Evolutionary conservation across 2,113 vertebrate species (phyloP), one percentile per base, ranked within the genome.

Genomic region (Nestor notabilis): DNA sequence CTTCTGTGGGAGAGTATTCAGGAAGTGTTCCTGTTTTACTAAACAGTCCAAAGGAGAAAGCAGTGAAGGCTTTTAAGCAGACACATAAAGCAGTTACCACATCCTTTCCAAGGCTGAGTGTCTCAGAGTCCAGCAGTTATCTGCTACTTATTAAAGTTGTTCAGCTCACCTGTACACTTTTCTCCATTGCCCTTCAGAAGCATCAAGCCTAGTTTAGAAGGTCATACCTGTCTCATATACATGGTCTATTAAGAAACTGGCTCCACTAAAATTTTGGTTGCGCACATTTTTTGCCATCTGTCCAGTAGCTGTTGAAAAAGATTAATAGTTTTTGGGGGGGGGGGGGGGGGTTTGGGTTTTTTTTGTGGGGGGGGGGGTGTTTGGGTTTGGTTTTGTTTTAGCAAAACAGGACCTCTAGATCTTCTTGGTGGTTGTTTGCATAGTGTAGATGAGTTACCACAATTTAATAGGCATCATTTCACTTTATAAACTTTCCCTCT

Each of bases 211-310:
- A 8, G 44, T 86, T 83, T 23, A 60, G 39, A 74, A 69, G 27
- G 5, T 21, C 12, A 19, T 43, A 7, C 14, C 24, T 28, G 10
- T 71, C 49, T 68, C 21, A 20, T 47, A 29, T 5, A 2, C 1
- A 2, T 43, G 25, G 6, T 58, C 14, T 78, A 0, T 70, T 60
- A 44, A 53, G 78, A 52, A 87, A 63, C 33, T 50, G 5, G 8
- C 35, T 75, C 27, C 17, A 33, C 37, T 71, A 39, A 75, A 87
- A n/a, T 28, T 46, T 63, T 33, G 46, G 24, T 70, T 0, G 0
- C 44, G 21, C 10, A 18, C 4, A 1, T 53, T 13, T 39, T 75
- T 88, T 55, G 10, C 39, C 3, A 7, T 78, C 31, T 70, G 7
- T 41, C 60, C 27, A 17, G 23, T 37, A 79, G 71, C 7, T 70